Base-by-base conservation (phyloP, 2,888 invertebrate genomes). In the Amiota communis region DNA sequence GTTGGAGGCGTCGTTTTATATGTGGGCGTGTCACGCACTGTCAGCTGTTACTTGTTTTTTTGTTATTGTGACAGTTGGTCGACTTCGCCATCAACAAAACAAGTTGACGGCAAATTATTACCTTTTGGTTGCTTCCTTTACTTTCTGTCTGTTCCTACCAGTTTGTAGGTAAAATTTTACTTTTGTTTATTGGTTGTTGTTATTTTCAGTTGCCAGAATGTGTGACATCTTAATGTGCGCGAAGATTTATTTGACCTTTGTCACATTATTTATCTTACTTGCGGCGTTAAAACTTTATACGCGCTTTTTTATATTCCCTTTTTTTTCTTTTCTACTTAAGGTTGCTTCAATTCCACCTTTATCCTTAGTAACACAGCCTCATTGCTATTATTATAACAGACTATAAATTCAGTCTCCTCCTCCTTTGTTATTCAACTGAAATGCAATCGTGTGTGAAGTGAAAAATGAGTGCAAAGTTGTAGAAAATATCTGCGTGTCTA, bases 161-260 rank as follows among this genome's bases (percentile, higher is more conserved):
- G 20, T 57, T 20, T 57, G 17, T 6, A 36, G 36, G 36, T 36
- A 36, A 36, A 36, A 48, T 65, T 64, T 20, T 48, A 36, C 15
- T 48, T 15, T 23, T 23, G 23, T 23, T 23, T 23, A 23, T 23
- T 71, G 47, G 17, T 9, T 74, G 53, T 48, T 63, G 53, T 48
- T 67, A 51, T 46, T 73, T 51, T 63, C 20, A 65, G 46, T 48
- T 49, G 36, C 64, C 46, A 72, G 48, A 71, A 56, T 77, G 76
- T 76, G 73, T 78, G 76, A 79, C 74, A 77, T 72, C 77, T 75
- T 65, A 77, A 77, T 79, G 78, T 76, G 47, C 69, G 51, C 65
- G 68, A 82, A 85, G 86, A 87, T 86, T 86, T 83, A 84, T 86
- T 82, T 84, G 84, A 86, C 85, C 87, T 86, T 86, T 85, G 83